These are phyloP conservation scores for Argyra leucocephala DNA, from an alignment of 2,888 invertebrate species.

Conservation along the genomic window DNA sequence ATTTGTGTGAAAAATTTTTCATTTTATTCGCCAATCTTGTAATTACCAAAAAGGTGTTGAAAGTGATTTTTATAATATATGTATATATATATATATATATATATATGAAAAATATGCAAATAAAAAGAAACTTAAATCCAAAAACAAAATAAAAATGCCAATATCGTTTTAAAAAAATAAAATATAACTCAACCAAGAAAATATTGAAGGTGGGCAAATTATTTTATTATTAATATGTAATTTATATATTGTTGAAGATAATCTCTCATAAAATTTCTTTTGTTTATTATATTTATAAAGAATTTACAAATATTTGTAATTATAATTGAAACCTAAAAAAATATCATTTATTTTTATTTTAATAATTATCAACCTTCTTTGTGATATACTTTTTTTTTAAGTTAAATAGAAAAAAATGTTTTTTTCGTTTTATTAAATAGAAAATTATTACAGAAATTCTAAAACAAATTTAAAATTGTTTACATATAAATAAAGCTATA, in stretches of 20 bases:
- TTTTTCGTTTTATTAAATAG: too few relatives aligned
- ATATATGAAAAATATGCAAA: neutral
- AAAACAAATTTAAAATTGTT: too few relatives aligned
- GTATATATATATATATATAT: too few relatives aligned
- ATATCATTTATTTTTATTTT: neutral
- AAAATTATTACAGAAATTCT: too few relatives aligned
- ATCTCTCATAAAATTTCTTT: neutral
- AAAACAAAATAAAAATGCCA: neutral
- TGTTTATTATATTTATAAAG: neutral
- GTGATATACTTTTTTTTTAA: neutral
- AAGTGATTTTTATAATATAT: neutral
- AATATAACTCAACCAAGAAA: neutral
- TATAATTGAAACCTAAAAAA: neutral
- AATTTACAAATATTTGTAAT: neutral
- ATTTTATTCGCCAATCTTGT: neutral
- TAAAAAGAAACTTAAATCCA: conserved; percentile 2
- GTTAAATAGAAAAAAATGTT: too few relatives aligned
- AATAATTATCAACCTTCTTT: neutral
- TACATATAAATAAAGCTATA: too few relatives aligned
- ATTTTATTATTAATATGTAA: neutral
- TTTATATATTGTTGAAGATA: neutral
- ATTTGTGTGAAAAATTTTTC: neutral
- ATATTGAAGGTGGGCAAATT: neutral
- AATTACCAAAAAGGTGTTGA: neutral
- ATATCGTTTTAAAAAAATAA: neutral